Evolutionary conservation across 2,888 invertebrate genomes (phyloP), one percentile per base, ranked within the genome.

Genomic region (Nomada flava): DNA sequence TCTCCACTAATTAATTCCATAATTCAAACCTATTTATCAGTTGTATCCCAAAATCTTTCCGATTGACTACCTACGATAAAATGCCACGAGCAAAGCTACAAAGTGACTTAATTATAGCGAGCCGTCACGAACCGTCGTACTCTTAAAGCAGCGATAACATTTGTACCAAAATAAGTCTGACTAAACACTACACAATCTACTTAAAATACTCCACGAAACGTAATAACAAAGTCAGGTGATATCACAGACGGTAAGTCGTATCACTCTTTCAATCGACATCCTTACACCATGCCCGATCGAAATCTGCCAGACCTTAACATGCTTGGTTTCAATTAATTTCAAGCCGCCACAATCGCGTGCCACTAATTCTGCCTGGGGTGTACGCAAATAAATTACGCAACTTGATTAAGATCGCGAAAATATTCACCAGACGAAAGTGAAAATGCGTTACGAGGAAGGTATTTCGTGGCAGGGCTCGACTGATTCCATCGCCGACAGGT

Each of bases 271-370:
- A 20, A 79, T 79, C 79, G 78, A 67, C 60, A 60, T 77, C 60
- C 78, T 71, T 67, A 55, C 70, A 71, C 52, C 60, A 9, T 53
- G 65, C 18, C 15, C 42, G 78, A 78, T 74, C 3, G 23, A 55
- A 55, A 79, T 79, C 70, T 64, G 20, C 20, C 78, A 23, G 44
- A 5, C 53, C 52, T 47, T 55, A 63, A 76, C 77, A 53, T 60
- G 65, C 60, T 50, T 23, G 26, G 62, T 79, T 70, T 71, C 79
- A 77, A 78, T 79, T 79, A 79, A 78, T 71, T 67, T 62, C 65
- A 20, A 52, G 44, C 7, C 18, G 42, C 4, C 18, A 50, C 26
- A 42, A n/a, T 79, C 50, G 78, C 79, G 79, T 79, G 79, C 71
- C 26, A 44, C 53, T 53, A 42, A 62, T 29, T 20, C 26, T 26